Evolutionary conservation across 2,797 vertebrate species (phyloP), one percentile per base, ranked within the genome.

Genomic region (Poecilia velifera): DNA sequence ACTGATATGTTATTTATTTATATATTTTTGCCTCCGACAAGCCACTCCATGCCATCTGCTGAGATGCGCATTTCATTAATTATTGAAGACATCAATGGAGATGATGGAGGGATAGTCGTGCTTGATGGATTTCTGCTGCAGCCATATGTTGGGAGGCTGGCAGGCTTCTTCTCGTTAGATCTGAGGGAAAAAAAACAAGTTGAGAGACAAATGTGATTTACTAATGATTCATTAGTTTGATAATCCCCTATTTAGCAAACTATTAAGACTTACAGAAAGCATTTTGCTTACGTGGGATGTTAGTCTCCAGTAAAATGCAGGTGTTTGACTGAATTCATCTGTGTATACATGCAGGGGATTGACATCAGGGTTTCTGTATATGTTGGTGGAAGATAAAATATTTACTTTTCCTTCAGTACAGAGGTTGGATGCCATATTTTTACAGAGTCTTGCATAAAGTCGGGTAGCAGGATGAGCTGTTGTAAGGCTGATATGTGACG

Each of bases 81-180:
- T 92, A 93, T 94, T 93, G 71, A 92, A 82, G 59, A 83, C 57
- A 66, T 80, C 82, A 90, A 73, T 74, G 86, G 80, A 86, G 88
- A 86, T 88, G 76, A 75, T 66, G 66, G 80, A 6, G 39, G n/a
- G 62, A 84, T 76, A 55, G 76, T 70, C 3, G 1, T 74, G 82
- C 82, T 85, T 87, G 85, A 86, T 89, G 82, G 51, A 73, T 81
- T 82, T 72, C 25, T 79, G 73, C 71, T 72, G 45, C 68, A 47
- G 57, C 90, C 91, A 91, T 92, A 91, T 94, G 93, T 84, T 91
- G 79, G 77, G 57, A 72, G 82, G 88, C 82, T 87, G 62, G 28
- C 76, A 53, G 36, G 39, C 79, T 89, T 81, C 79, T 80, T 81
- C 57, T 82, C 55, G 81, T 80, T 73, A 81, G 53, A 71, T 75